These are phyloP conservation scores for Xylota segnis DNA, from an alignment of 2,888 invertebrate genomes.

Conservation along the genomic window DNA sequence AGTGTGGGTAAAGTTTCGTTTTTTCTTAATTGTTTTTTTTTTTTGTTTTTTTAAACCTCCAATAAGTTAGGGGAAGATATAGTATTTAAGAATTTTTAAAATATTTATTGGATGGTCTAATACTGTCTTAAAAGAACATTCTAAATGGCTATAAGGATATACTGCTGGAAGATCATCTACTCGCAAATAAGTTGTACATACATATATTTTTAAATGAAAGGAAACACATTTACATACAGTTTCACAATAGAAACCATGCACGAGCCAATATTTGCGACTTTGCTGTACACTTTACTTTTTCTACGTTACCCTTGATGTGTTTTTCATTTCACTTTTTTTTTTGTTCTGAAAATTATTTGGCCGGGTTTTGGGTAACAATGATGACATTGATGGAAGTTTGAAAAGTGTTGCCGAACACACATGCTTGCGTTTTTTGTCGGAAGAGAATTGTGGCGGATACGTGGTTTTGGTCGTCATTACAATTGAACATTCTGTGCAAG, in stretches of 20 bases:
- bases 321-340: not conserved
- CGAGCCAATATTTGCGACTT: not conserved
- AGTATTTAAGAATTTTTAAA: too few relatives aligned
- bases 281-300: not conserved
- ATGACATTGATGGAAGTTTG: constrained; percentile 42
- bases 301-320: constrained; percentile 1
- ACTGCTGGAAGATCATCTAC: too few relatives aligned
- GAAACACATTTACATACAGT: too few relatives aligned
- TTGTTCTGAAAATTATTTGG: not conserved
- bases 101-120: too few relatives aligned
- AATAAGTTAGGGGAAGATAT: too few relatives aligned
- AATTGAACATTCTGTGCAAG: not conserved
- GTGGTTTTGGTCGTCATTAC: not conserved
- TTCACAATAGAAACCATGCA: too few relatives aligned
- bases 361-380: constrained; percentile 19
- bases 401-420: constrained; percentile 41
- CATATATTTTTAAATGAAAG: too few relatives aligned
- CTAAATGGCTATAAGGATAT: too few relatives aligned
- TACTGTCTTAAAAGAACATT: too few relatives aligned
- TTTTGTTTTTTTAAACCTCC: too few relatives aligned
- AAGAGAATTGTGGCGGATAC: not conserved
- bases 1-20: not conserved
- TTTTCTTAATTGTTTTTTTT: not conserved
- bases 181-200: too few relatives aligned
- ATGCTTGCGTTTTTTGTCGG: not conserved